A percentile compares a stretch with the other conserved stretches of the same genome.
Evolutionary conservation across 2,888 invertebrate species (phyloP).

Genomic region (Neoitamus cyanurus): DNA sequence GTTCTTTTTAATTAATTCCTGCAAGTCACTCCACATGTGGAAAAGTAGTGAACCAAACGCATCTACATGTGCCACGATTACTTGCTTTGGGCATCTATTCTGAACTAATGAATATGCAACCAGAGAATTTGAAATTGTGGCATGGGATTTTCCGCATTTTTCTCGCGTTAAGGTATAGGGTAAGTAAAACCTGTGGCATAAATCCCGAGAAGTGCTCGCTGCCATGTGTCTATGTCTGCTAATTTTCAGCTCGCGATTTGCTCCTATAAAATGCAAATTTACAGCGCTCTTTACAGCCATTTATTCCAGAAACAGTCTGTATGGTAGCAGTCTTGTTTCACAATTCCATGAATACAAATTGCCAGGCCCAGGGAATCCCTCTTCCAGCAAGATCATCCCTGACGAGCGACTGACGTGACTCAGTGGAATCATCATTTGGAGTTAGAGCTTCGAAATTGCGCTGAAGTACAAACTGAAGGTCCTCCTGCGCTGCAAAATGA

Average conservation of each 20-base stretch:
- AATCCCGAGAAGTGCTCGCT: not conserved
- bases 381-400: not conserved
- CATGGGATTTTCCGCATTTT: too few species aligned
- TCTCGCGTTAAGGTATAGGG: too few species aligned
- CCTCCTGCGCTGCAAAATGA: not conserved
- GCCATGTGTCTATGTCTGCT: not conserved
- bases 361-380: not conserved
- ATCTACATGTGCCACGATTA: too few species aligned
- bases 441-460: not conserved
- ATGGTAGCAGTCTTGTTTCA: not conserved
- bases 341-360: slow-evolving; percentile 40
- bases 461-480: not conserved
- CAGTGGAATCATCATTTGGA: not conserved
- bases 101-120: too few species aligned
- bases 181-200: too few species aligned
- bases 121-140: too few species aligned
- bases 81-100: too few species aligned
- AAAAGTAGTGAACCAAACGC: too few species aligned
- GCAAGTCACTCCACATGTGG: too few species aligned
- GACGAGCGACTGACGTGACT: slow-evolving; percentile 10
- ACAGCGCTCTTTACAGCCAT: slow-evolving; percentile 3
- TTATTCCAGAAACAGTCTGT: not conserved
- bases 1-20: too few species aligned
- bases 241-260: not conserved
- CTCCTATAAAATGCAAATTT: slow-evolving; percentile 22